A percentile compares a stretch with the other conserved stretches of the same genome.
Evolutionary conservation across 2,797 vertebrate species (phyloP).

Genomic region (Gastrophryne carolinensis): DNA sequence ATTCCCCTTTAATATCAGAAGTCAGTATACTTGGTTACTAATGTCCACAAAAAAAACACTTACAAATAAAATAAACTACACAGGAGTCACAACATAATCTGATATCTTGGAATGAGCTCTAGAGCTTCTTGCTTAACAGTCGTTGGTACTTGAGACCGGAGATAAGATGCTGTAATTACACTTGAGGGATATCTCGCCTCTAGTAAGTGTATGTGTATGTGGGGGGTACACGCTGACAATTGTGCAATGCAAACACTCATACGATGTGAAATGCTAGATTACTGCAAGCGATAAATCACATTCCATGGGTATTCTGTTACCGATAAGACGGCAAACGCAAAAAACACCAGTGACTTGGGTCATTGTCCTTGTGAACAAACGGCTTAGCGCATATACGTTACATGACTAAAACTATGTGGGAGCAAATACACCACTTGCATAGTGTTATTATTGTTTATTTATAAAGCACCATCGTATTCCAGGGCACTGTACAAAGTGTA

Average conservation of each 20-base stretch:
- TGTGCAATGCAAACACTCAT: slow-evolving; percentile 30
- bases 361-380: not conserved
- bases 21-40: too few relatives aligned
- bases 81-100: not conserved
- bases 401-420: too few relatives aligned
- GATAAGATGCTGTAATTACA: not conserved
- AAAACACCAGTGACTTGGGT: not conserved
- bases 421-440: too few relatives aligned
- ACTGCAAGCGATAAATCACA: not conserved
- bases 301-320: not conserved
- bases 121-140: not conserved
- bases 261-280: not conserved
- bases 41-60: too few relatives aligned
- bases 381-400: too few relatives aligned
- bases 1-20: too few relatives aligned
- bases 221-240: not conserved
- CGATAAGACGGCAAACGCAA: not conserved
- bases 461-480: too few relatives aligned
- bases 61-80: too few relatives aligned
- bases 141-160: too few relatives aligned
- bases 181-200: not conserved
- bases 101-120: not conserved
- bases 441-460: too few relatives aligned
- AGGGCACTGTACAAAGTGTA: too few relatives aligned
- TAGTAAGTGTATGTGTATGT: not conserved